Conservation (phyloP, 1,140 invertebrate species). For the Chironomus tepperi region DNA sequence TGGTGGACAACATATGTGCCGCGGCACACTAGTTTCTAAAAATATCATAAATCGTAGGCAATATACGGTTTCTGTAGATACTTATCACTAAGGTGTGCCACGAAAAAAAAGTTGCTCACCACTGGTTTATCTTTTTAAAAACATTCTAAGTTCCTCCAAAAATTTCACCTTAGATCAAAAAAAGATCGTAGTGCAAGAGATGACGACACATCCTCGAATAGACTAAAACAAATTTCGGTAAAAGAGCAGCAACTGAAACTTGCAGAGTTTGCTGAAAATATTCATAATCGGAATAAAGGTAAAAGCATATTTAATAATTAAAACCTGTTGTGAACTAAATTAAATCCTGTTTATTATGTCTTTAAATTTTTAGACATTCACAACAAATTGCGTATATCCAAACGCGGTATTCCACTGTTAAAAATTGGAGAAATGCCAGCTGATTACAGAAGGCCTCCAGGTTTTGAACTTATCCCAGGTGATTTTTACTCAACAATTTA, state of each 20-base stretch:
- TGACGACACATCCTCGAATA: background rate
- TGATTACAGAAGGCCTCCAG: constrained; percentile 50
- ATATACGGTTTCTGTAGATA: too few species aligned
- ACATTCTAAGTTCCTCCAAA: too few species aligned
- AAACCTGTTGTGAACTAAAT: constrained; percentile 1
- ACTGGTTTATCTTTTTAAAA: too few species aligned
- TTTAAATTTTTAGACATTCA: constrained; percentile 44
- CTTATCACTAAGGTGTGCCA: too few species aligned
- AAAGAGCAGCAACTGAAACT: constrained; percentile 26
- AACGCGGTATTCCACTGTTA: constrained; percentile 46
- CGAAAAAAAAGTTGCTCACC: too few species aligned
- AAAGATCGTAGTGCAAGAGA: background rate
- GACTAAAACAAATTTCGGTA: background rate
- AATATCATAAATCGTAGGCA: too few species aligned
- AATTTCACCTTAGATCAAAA: too few species aligned
- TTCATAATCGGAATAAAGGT: constrained; percentile 25
- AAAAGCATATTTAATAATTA: background rate
- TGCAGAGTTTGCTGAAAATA: constrained; percentile 25
- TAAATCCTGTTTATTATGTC: constrained; percentile 24
- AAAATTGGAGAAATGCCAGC: constrained; percentile 47
- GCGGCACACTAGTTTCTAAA: too few species aligned
- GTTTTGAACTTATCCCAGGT: constrained; percentile 49
- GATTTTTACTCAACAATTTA: constrained; percentile 36
- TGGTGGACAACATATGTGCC: too few species aligned
- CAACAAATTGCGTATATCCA: constrained; percentile 55